Evolutionary conservation across 2,888 invertebrate species (phyloP).

Genomic region (Drosophila affinis): DNA sequence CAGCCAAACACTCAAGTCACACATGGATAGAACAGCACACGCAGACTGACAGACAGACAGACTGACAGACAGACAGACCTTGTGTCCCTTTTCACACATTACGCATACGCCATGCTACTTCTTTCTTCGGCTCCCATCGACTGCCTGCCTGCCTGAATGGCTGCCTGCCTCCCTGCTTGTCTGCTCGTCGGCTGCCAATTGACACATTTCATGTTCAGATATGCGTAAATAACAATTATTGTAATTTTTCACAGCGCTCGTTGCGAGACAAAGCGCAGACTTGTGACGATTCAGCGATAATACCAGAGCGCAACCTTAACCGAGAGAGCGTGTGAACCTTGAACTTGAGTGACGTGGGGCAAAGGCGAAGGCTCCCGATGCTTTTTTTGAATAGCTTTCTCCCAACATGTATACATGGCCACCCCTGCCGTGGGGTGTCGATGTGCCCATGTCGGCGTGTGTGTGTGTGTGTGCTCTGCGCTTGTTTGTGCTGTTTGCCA

Average conservation of each 20-base stretch:
- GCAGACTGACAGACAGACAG: constrained; percentile 7
- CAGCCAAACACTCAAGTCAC: constrained; percentile 13
- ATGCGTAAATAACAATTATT: constrained; percentile 79
- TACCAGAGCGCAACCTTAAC: constrained; percentile 52
- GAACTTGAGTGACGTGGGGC: constrained; percentile 69
- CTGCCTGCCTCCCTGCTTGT: constrained; percentile 35
- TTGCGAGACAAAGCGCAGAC: constrained; percentile 62
- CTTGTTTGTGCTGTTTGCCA: constrained; percentile 47
- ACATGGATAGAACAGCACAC: constrained; percentile 3
- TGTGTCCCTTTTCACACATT: constrained; percentile 62
- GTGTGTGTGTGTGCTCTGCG: constrained; percentile 20
- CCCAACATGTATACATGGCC: not conserved
- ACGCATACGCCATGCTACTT: constrained; percentile 56
- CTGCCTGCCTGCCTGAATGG: constrained; percentile 8
- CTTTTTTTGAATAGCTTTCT: constrained; percentile 24
- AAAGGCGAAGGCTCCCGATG: constrained; percentile 32
- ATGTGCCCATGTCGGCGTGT: constrained; percentile 22
- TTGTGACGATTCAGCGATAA: constrained; percentile 55
- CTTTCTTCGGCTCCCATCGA: not conserved
- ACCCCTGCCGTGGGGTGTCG: constrained; percentile 10
- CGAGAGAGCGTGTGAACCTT: constrained; percentile 59
- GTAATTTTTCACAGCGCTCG: constrained; percentile 57
- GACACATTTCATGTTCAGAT: constrained; percentile 72
- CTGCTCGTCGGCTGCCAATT: constrained; percentile 63
- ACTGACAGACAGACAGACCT: constrained; percentile 33